phyloP scores from a whole-genome alignment of 1,140 invertebrate species.

The Megalopta genalis region DNA sequence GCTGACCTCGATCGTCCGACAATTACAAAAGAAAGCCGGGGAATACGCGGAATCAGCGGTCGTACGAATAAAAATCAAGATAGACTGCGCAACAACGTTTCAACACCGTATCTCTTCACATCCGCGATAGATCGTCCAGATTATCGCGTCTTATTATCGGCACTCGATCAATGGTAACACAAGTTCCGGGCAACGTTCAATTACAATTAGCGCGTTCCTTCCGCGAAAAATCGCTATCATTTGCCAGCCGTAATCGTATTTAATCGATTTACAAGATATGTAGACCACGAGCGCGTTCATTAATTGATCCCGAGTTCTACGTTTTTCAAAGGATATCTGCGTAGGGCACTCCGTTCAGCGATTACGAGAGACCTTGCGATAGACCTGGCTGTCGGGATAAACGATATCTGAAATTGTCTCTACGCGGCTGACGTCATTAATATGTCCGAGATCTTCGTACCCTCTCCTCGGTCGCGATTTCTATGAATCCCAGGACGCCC shows the following conservation, averaged over 20 bases:
- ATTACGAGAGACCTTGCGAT: neutral
- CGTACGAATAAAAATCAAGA: too few species aligned
- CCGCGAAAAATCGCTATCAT: neutral
- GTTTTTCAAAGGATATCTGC: too few species aligned
- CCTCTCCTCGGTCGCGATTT: neutral
- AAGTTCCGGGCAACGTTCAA: neutral
- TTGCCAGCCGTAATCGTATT: too few species aligned
- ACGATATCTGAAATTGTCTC: neutral
- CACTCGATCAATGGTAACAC: neutral
- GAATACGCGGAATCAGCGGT: too few species aligned
- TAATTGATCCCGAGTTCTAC: too few species aligned
- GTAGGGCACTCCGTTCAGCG: neutral
- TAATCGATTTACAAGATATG: too few species aligned
- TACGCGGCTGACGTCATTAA: neutral
- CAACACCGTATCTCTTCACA: too few species aligned
- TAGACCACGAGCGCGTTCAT: too few species aligned
- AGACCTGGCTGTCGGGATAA: neutral
- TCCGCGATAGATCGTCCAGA: too few species aligned
- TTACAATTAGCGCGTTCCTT: neutral
- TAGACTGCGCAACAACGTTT: too few species aligned
- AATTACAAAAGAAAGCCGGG: too few species aligned
- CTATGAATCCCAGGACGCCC: neutral
- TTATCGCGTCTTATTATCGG: neutral
- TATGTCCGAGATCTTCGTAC: neutral
- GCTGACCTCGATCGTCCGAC: too few species aligned